Base-by-base conservation (phyloP, 1,140 invertebrate species). In the Rhynchophorus ferrugineus region DNA sequence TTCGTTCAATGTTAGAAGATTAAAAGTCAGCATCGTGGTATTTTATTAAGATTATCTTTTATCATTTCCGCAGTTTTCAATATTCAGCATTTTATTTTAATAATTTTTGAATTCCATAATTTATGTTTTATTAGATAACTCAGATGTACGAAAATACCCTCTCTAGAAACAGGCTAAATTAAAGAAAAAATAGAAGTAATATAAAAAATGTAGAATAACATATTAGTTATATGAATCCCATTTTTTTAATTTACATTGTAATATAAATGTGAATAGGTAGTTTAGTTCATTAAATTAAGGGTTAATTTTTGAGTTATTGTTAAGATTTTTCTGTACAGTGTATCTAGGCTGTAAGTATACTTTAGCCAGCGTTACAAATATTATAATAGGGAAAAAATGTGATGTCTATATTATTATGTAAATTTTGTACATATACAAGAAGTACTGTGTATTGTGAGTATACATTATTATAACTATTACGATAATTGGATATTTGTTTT, bases 381-480 rank as follows among this genome's bases (percentile, higher is more conserved):
- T 64, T 66, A 68, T 65, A 67, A 66, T 69, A 69, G 65, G 66
- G 65, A 70, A 69, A n/a, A 66, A 69, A 67, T 70, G 68, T 70
- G 68, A 70, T 70, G 68, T 70, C 67, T 69, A 68, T 69, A 70
- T 65, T 68, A 67, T 67, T 68, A 60, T 70, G 68, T 70, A 70
- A 69, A 70, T 70, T 70, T 70, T 70, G 68, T 70, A 70, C 67
- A 70, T 70, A 70, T 64, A 61, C 55, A 63, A 66, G 61, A 64
- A 65, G 68, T 68, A 70, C 63, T 70, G 67, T 70, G 67, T 70
- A 70, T 69, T 70, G 68, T 70, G 67, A 70, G 63, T 67, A 69
- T 66, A 69, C 65, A 68, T 67, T 68, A 69, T 70, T 68, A 70
- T 69, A 70, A 66, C 65, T 70, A 70, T 70, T 70, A 70, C 65